Evolutionary conservation across 2,888 invertebrate genomes (phyloP).

Genomic region (Sesia apiformis): DNA sequence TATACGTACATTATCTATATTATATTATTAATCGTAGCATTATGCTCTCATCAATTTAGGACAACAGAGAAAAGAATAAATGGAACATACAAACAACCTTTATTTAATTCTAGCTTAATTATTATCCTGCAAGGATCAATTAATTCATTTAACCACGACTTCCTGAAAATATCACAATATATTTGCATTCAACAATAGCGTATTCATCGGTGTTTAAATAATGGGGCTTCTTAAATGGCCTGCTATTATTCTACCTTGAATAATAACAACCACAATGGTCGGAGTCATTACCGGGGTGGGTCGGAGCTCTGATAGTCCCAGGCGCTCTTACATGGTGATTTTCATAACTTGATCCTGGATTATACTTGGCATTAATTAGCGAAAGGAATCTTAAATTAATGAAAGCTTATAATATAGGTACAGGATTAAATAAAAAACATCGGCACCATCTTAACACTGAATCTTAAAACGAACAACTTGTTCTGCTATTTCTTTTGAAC

Average conservation of each 20-base stretch:
- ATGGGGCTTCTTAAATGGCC: constrained; percentile 22
- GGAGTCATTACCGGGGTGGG: constrained; percentile 3
- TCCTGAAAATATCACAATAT: neutral
- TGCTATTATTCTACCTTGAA: constrained; percentile 8
- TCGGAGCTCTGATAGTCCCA: neutral
- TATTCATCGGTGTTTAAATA: constrained; percentile 28
- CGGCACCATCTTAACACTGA: no score
- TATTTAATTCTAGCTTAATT: no score
- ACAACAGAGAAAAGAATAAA: no score
- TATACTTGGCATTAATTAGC: neutral
- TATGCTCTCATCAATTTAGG: no score
- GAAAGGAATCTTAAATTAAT: neutral
- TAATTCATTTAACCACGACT: neutral
- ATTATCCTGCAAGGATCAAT: neutral
- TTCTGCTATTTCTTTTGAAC: no score
- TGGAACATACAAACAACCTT: no score
- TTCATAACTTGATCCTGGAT: neutral
- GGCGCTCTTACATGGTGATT: neutral
- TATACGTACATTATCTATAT: no score
- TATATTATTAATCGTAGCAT: no score
- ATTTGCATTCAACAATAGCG: constrained; percentile 5
- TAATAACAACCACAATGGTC: constrained; percentile 11
- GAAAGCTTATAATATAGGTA: no score
- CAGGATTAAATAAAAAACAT: no score
- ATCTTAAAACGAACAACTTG: no score